These are phyloP conservation scores for Chaetura pelagica DNA, from an alignment of 2,113 vertebrate species.

Conservation along the genomic window DNA sequence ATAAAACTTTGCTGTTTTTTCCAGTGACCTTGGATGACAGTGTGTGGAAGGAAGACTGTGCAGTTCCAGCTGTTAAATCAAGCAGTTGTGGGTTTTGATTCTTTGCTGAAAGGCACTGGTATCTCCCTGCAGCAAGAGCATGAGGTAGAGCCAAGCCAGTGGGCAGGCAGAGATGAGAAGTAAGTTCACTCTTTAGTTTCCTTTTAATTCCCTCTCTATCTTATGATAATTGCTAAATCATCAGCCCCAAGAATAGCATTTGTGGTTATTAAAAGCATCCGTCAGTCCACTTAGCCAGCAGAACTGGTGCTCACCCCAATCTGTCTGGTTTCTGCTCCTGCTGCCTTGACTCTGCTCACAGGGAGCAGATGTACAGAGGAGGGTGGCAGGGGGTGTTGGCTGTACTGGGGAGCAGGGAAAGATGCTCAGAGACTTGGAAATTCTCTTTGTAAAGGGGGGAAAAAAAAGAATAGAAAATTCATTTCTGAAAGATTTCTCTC, in stretches of 20 bases:
- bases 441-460: background rate
- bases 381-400: background rate
- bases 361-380: background rate
- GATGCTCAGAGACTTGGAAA: background rate
- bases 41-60: background rate
- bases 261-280: conserved; percentile 29
- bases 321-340: background rate
- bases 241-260: conserved; percentile 2
- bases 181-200: background rate
- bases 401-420: background rate
- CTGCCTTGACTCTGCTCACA: background rate
- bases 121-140: background rate
- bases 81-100: background rate
- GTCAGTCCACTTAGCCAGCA: background rate
- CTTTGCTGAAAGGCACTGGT: background rate
- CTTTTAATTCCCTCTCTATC: background rate
- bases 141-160: background rate
- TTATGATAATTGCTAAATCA: background rate
- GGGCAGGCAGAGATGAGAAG: background rate
- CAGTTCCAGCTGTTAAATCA: background rate
- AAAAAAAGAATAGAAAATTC: background rate
- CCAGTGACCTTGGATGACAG: background rate
- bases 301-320: background rate
- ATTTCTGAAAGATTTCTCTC: background rate
- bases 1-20: background rate